Evolutionary conservation across 2,797 vertebrate genomes (phyloP).

Genomic region (Alosa sapidissima): DNA sequence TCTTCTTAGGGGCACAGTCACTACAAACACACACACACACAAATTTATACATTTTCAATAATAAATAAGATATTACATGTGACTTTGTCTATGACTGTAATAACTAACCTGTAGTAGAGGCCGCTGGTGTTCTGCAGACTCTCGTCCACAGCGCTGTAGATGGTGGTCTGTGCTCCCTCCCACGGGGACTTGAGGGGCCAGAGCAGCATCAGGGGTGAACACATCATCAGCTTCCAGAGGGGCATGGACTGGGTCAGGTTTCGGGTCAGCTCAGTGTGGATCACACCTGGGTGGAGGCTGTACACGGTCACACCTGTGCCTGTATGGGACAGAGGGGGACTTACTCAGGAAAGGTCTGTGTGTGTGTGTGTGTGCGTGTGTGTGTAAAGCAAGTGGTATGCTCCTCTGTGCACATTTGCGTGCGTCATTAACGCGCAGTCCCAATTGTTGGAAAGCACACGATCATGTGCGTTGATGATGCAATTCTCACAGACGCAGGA

Average conservation of each 20-base stretch:
- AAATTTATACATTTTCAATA: too few species aligned
- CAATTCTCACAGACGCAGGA: too few species aligned
- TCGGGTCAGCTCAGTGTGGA: constrained; percentile 68
- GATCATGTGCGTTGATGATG: too few species aligned
- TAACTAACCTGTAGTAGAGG: constrained; percentile 63
- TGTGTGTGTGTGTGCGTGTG: neutral
- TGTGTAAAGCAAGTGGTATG: too few species aligned
- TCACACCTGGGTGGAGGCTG: constrained; percentile 72
- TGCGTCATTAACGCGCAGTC: too few species aligned
- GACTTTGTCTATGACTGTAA: constrained; percentile 52
- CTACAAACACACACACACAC: constrained; percentile 47
- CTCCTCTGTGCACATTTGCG: too few species aligned
- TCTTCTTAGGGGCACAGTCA: constrained; percentile 66
- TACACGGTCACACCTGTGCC: constrained; percentile 61
- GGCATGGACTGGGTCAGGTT: constrained; percentile 54
- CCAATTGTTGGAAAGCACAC: too few species aligned
- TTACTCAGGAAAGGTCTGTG: neutral
- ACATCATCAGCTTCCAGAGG: constrained; percentile 60
- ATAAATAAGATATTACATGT: too few species aligned
- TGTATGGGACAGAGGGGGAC: neutral
- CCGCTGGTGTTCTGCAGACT: constrained; percentile 63
- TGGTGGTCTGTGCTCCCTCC: constrained; percentile 76
- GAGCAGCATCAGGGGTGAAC: constrained; percentile 39
- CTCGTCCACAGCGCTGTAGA: constrained; percentile 77
- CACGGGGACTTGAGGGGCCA: constrained; percentile 58